Conservation (phyloP, 2,797 vertebrate species). For the Arrhamphus sclerolepis region DNA sequence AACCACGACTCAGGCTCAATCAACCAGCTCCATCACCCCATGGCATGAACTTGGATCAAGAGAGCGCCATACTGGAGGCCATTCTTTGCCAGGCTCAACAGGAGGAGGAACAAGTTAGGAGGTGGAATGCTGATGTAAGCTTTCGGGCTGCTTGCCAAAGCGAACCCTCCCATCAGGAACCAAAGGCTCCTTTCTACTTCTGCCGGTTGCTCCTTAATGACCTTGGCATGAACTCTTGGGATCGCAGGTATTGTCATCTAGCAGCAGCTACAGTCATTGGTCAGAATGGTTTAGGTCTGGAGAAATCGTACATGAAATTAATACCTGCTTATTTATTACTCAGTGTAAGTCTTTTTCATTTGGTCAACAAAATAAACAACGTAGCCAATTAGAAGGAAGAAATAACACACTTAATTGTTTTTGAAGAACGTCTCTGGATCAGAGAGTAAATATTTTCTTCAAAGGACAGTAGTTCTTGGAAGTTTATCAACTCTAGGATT, state of each 20-base stretch:
- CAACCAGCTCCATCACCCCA: slow-evolving; percentile 88
- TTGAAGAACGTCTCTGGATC: too few species aligned
- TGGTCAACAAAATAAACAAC: background rate
- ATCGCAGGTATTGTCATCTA: slow-evolving; percentile 87
- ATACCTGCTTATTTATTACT: background rate
- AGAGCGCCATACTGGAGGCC: slow-evolving; percentile 84
- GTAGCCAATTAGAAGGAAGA: too few species aligned
- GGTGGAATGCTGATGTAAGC: slow-evolving; percentile 74
- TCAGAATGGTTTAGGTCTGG: background rate
- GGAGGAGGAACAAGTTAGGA: slow-evolving; percentile 86
- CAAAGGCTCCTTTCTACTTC: slow-evolving; percentile 93
- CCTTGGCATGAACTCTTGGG: slow-evolving; percentile 99
- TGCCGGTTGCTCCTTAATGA: slow-evolving; percentile 93
- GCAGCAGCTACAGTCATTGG: background rate
- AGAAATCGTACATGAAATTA: background rate
- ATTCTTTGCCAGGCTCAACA: slow-evolving; percentile 85
- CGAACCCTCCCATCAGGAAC: slow-evolving; percentile 84
- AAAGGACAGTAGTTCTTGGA: too few species aligned
- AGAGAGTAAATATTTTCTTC: too few species aligned
- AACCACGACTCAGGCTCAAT: slow-evolving; percentile 86
- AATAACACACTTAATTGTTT: too few species aligned
- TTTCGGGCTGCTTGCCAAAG: slow-evolving; percentile 81
- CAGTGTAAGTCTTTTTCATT: background rate
- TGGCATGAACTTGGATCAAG: slow-evolving; percentile 90
- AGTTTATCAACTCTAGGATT: too few species aligned